A percentile compares a stretch with the other conserved stretches of the same genome.
These are phyloP conservation scores for Chaenogobius annularis DNA, from an alignment of 2,113 vertebrate species.

Conservation along the genomic window DNA sequence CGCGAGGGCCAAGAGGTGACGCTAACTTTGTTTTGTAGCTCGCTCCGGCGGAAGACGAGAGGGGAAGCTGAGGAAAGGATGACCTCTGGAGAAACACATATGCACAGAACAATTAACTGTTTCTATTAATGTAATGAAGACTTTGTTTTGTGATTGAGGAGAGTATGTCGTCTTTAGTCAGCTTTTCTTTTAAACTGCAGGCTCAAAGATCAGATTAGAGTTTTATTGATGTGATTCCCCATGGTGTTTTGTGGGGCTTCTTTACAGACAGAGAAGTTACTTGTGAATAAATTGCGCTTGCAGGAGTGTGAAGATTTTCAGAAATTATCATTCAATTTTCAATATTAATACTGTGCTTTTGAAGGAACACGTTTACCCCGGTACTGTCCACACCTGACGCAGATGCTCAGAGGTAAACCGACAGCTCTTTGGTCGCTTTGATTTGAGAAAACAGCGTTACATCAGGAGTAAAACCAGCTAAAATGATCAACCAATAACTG, in stretches of 20 bases:
- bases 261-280: neutral
- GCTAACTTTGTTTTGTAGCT: slow-evolving; percentile 35
- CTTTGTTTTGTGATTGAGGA: neutral
- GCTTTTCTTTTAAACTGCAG: neutral
- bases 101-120: neutral
- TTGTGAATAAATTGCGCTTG: slow-evolving; percentile 2
- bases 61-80: neutral
- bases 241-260: neutral
- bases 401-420: neutral
- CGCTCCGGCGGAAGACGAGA: slow-evolving; percentile 17
- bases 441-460: too few species aligned
- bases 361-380: neutral
- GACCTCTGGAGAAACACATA: neutral
- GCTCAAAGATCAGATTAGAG: neutral
- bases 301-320: neutral
- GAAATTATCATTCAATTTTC: neutral
- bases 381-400: neutral
- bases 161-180: neutral
- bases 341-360: neutral
- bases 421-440: too few species aligned
- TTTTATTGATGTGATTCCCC: neutral
- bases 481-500: too few species aligned
- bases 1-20: slow-evolving; percentile 39
- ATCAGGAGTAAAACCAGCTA: too few species aligned
- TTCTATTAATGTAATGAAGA: neutral